Base-by-base conservation (phyloP, 2,113 vertebrate genomes). In the Balaenoptera acutorostrata region DNA sequence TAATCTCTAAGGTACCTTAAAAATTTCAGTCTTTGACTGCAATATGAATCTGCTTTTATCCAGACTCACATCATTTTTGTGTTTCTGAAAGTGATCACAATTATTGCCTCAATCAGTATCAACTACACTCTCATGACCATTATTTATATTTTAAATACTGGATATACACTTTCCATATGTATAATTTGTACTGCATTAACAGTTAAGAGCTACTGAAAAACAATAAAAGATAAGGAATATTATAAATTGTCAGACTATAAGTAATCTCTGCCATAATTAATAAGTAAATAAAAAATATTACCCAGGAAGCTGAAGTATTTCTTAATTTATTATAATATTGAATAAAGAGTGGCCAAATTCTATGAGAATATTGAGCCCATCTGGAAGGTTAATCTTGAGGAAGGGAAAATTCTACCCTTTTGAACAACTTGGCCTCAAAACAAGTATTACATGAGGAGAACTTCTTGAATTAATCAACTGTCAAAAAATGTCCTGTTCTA, bases 241-340 rank as follows among this genome's bases (percentile, higher is more conserved):
- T 84, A 63, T 55, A 87, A 78, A 74, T 11, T 52, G 6, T 7
- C 31, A 93, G 87, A 36, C 14, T 23, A 49, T 75, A 97, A 93
- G 57, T 72, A 72, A 72, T 29, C 39, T 59, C n/a, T 72, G 33
- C 21, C 61, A 85, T 15, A 55, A 31, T 77, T 81, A 80, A 89
- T 57, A 92, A 93, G 75, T 66, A 95, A 80, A 74, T 71, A 10
- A 21, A 93, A 83, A 77, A 72, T 88, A 33, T 41, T 78, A 95
- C 29, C 15, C 21, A 44, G 27, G 46, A 74, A 92, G 36, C 13
- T 66, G 49, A 93, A 68, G 25, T 66, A 78, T 33, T 92, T 83
- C 31, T 90, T 36, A 33, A 82, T 82, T 74, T 78, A 85, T 74
- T 44, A 90, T 33, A 81, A 49, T 72, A 64, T 6, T 75, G 55